Evolutionary conservation across 2,113 vertebrate genomes (phyloP), one percentile per base, ranked within the genome.

Genomic region (Sphaerodactylus townsendi): DNA sequence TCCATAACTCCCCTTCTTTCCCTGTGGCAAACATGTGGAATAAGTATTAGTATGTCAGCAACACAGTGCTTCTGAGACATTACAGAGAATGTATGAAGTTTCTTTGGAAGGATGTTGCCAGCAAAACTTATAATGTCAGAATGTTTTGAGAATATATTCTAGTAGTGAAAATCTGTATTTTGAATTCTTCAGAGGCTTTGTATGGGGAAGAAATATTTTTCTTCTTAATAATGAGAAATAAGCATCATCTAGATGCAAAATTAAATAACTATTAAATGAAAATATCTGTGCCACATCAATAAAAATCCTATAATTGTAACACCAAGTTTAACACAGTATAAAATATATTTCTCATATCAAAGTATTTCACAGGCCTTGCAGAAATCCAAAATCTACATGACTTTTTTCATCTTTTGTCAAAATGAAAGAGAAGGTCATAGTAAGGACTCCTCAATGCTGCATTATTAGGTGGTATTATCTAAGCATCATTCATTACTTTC

Each of bases 331-430:
- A 77, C 56, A 66, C 19, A 39, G 86, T 70, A 73, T 70, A 82
- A 80, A 28, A 13, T 79, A 74, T 66, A 53, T 64, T 83, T 88
- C 74, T 65, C n/a, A 13, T 15, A 41, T 64, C 84, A 48, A 74
- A 74, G 10, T 70, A 65, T 75, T 90, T 64, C 68, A 77, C 39
- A 8, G 30, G 41, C 83, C 44, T 88, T 86, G 19, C 39, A 69
- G 39, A 39, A 30, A 77, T 80, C 84, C 44, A 30, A 15, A 9
- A 37, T 66, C 66, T 48, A 70, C 46, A 59, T 21, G n/a, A 37
- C 64, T 56, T 30, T 44, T 79, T 86, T 89, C 75, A 81, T 84
- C 39, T 59, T 88, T 82, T 84, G 46, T 30, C 48, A 85, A 80
- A 87, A 39, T 76, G 81, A 39, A 84, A 78, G 86, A 56, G 1